These are phyloP conservation scores for Halesus radiatus DNA, from an alignment of 1,140 invertebrate genomes.

Conservation along the genomic window DNA sequence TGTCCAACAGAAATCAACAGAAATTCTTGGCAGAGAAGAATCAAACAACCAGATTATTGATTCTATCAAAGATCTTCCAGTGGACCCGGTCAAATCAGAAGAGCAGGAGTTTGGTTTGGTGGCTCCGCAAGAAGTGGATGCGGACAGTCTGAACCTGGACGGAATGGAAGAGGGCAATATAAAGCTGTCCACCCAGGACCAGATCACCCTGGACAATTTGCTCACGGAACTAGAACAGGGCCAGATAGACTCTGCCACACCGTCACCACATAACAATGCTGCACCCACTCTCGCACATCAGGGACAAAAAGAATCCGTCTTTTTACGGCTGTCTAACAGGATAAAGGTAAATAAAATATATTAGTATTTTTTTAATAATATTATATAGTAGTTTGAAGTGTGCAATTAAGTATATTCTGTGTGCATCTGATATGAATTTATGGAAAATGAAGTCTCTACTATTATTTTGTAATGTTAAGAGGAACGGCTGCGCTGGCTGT, in stretches of 20 bases:
- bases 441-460: too few relatives aligned
- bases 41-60: constrained; percentile 25
- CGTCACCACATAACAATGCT: constrained; percentile 56
- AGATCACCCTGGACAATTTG: constrained; percentile 61
- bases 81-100: neutral
- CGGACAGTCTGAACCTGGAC: constrained; percentile 45
- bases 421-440: too few relatives aligned
- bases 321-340: constrained; percentile 93
- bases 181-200: constrained; percentile 56
- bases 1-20: constrained; percentile 24
- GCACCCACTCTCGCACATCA: constrained; percentile 66
- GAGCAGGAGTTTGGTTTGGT: neutral
- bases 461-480: too few relatives aligned
- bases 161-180: constrained; percentile 27
- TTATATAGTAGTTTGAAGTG: neutral
- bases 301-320: constrained; percentile 93
- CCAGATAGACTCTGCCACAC: constrained; percentile 62
- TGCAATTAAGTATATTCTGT: too few relatives aligned
- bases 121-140: constrained; percentile 21
- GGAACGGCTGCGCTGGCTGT: too few relatives aligned
- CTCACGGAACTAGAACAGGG: constrained; percentile 68
- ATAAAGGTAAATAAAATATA: constrained; percentile 81
- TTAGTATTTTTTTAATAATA: too few relatives aligned
- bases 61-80: constrained; percentile 21
- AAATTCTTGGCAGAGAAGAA: constrained; percentile 28